A percentile compares a stretch with the other conserved stretches of the same genome.
These are phyloP conservation scores for Sapayoa aenigma DNA, from an alignment of 2,113 vertebrate genomes.

Conservation along the genomic window DNA sequence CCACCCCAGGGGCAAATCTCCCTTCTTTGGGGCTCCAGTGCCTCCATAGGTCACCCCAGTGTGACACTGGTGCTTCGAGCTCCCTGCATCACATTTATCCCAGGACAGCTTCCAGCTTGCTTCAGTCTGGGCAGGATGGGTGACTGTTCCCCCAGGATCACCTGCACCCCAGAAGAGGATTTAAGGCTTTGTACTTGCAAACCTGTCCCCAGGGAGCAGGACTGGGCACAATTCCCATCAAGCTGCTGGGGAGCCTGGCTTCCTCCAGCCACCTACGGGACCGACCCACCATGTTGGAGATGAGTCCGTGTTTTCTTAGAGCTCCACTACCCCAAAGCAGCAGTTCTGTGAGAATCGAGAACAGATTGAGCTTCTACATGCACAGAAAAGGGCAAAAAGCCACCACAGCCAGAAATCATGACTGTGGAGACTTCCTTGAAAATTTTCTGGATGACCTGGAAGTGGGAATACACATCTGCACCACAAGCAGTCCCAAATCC, in stretches of 20 bases:
- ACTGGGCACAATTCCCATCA: fast-evolving
- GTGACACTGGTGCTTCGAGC: fast-evolving
- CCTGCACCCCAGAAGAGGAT: background rate
- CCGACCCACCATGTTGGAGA: fast-evolving
- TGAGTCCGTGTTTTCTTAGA: background rate
- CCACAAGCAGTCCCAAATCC: background rate
- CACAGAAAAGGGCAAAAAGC: background rate
- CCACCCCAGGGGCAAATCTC: background rate
- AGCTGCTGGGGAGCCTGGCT: background rate
- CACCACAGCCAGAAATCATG: background rate
- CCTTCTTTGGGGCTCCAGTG: background rate
- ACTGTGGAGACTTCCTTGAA: background rate
- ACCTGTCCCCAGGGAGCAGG: fast-evolving
- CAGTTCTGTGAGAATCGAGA: background rate
- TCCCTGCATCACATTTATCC: background rate
- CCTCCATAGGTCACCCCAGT: background rate
- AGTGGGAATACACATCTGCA: background rate
- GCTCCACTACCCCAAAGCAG: background rate
- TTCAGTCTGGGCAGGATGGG: background rate
- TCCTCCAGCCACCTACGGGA: fast-evolving
- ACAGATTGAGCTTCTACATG: background rate
- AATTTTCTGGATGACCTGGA: background rate
- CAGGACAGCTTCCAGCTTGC: background rate
- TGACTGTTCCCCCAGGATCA: background rate
- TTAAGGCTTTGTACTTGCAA: background rate